Evolutionary conservation across 2,888 invertebrate genomes (phyloP).

Genomic region (Erebia ligea): DNA sequence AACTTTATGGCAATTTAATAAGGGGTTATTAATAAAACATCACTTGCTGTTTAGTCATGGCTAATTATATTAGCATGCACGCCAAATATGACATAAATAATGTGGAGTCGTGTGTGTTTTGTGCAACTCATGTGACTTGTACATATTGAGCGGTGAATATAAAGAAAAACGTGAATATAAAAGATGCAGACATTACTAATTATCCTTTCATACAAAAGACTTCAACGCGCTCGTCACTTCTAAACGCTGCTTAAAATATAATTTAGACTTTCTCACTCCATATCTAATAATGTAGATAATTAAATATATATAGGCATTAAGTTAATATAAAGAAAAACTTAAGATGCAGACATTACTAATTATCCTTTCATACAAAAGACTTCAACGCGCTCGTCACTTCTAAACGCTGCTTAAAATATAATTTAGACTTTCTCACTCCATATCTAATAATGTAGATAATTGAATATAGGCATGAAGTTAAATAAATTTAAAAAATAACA

Average conservation of each 20-base stretch:
- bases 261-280: not conserved
- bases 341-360: too few relatives aligned
- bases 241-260: not conserved
- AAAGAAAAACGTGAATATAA: too few relatives aligned
- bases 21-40: too few relatives aligned
- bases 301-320: not conserved
- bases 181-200: too few relatives aligned
- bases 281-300: slow-evolving; percentile 5
- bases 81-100: too few relatives aligned
- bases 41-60: too few relatives aligned
- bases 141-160: too few relatives aligned
- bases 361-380: slow-evolving; percentile 44
- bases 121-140: too few relatives aligned
- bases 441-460: slow-evolving; percentile 5
- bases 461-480: not conserved
- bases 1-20: too few relatives aligned
- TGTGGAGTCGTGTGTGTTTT: too few relatives aligned
- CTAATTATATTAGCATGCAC: too few relatives aligned
- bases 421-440: not conserved
- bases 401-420: not conserved
- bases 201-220: slow-evolving; percentile 44
- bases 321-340: too few relatives aligned
- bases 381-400: slow-evolving; percentile 43
- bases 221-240: slow-evolving; percentile 43
- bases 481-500: not conserved